Conservation (phyloP, 2,797 vertebrate species). For the Pristis pectinata region DNA sequence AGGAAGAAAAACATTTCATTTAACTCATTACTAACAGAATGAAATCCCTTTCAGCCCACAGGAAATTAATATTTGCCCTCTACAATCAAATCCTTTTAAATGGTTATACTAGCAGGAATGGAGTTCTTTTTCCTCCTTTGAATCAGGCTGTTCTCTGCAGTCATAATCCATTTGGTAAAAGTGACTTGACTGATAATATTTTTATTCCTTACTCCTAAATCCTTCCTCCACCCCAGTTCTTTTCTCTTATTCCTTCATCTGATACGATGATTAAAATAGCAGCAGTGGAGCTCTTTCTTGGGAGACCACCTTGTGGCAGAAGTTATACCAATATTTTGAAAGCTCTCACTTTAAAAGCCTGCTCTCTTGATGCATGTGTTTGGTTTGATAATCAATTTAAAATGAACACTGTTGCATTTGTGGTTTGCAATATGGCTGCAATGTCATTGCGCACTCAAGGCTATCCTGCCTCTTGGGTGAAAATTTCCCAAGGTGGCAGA, state of each 20-base stretch:
- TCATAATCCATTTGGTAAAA: background rate
- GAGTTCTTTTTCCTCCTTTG: background rate
- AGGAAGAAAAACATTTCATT: conserved; percentile 80
- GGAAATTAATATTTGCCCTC: conserved; percentile 38
- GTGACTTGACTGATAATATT: conserved; percentile 25
- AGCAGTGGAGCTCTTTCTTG: background rate
- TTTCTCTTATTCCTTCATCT: conserved; percentile 20
- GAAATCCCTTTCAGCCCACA: conserved; percentile 70
- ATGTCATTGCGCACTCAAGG: background rate
- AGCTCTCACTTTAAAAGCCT: background rate
- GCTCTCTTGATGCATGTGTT: background rate
- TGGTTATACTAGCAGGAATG: conserved; percentile 17
- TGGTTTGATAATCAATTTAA: conserved; percentile 8
- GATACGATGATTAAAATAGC: background rate
- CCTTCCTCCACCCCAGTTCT: background rate
- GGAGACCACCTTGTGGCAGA: background rate
- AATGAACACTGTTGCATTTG: background rate
- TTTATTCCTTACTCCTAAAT: conserved; percentile 1
- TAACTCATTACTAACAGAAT: conserved; percentile 81
- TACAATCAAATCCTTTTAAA: conserved; percentile 19
- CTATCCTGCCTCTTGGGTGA: background rate
- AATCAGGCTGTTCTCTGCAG: background rate
- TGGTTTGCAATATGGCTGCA: background rate
- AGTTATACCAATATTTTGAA: conserved; percentile 24
- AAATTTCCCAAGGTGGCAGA: background rate